Conservation (phyloP, 2,888 invertebrate genomes). For the Ophion obscuratus region DNA sequence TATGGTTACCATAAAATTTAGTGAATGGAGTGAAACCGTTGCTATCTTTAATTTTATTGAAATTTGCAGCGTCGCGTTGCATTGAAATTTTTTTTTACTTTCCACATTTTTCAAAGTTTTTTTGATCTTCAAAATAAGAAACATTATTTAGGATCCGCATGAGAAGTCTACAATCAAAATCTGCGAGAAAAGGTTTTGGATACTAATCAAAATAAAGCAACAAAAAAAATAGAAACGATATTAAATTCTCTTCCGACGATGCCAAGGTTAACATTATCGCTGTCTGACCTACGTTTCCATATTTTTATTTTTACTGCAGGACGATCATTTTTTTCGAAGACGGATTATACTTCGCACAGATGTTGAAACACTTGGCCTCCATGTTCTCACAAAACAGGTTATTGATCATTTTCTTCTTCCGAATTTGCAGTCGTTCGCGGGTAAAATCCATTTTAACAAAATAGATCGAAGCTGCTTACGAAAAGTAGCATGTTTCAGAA, state of each 20-base stretch:
- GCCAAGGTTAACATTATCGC: neutral
- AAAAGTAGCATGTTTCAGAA: too few relatives aligned
- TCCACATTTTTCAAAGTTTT: neutral
- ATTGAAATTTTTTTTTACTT: neutral
- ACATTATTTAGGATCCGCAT: neutral
- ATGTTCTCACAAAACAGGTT: neutral
- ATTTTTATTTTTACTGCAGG: neutral
- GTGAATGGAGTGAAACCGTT: slow-evolving; percentile 15
- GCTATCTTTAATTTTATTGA: slow-evolving; percentile 34
- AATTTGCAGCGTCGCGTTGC: neutral
- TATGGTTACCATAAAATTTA: slow-evolving; percentile 60
- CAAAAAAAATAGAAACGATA: neutral
- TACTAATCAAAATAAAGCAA: neutral
- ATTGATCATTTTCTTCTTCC: neutral
- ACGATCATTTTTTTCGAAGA: neutral
- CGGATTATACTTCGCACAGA: neutral
- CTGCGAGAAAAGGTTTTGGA: neutral
- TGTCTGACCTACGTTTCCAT: neutral
- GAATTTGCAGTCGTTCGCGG: neutral
- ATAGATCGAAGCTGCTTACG: neutral
- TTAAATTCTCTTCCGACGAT: neutral
- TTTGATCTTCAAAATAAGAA: neutral
- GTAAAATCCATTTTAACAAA: neutral
- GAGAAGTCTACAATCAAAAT: neutral
- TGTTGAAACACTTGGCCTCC: neutral